phyloP scores from a whole-genome alignment of 2,797 vertebrate genomes.

The Propithecus perrieri region DNA sequence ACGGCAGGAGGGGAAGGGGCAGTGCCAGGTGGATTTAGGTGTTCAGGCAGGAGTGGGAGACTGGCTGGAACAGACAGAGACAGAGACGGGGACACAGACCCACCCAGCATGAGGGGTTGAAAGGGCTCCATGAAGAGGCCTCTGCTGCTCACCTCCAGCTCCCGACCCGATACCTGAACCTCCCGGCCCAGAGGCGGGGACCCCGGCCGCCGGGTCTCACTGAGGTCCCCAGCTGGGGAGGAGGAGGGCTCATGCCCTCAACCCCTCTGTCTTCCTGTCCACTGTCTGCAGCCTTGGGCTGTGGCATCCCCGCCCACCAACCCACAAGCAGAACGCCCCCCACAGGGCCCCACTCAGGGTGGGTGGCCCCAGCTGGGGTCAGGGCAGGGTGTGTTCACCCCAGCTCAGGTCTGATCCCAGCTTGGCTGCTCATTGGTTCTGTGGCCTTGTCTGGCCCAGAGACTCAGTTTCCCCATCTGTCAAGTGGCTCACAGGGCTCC shows the following conservation, averaged over 20 bases:
- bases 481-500: not conserved
- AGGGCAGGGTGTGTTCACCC: fast-evolving
- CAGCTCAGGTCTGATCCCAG: no score
- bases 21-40: not conserved
- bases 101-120: fast-evolving
- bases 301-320: not conserved
- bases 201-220: not conserved
- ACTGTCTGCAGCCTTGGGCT: not conserved
- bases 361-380: not conserved
- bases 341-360: not conserved
- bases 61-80: not conserved
- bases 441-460: not conserved
- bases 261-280: not conserved
- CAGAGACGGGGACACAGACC: not conserved
- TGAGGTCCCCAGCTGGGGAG: fast-evolving
- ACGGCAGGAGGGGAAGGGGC: fast-evolving
- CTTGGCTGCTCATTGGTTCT: fast-evolving
- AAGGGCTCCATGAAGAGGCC: no score
- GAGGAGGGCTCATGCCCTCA: not conserved
- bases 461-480: slow-evolving; percentile 33
- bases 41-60: fast-evolving
- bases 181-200: fast-evolving
- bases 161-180: not conserved
- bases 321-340: not conserved
- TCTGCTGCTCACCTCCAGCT: not conserved